Evolutionary conservation across 2,888 invertebrate genomes (phyloP), one percentile per base, ranked within the genome.

Genomic region (Ormyrus thymus): DNA sequence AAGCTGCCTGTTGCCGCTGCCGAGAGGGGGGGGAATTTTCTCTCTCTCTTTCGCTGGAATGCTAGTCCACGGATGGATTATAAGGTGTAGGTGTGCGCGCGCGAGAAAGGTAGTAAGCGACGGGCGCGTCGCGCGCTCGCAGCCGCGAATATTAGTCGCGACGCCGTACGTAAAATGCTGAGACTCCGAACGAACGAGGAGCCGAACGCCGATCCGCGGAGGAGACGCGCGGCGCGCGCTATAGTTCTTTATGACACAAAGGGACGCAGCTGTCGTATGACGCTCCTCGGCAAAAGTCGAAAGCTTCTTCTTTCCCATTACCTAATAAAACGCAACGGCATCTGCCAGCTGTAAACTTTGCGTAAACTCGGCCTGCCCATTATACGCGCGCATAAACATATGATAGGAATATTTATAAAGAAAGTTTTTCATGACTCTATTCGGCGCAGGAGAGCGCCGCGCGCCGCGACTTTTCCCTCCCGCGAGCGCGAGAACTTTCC

Each of bases 171-270:
- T 4, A 4, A 29, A 29, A 29, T 29, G 2, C 29, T 29, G 29
- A 29, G 4, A 29, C 29, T 29, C 29, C 29, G 0, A 66, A n/a
- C 15, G 64, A 51, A 66, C 56, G 55, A 7, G 13, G 53, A 62
- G 45, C 50, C 13, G 82, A 81, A 78, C 81, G 80, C 82, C 83
- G 83, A 83, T 82, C 73, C 78, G 82, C 81, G 48, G 50, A 29
- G 70, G 15, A 10, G 29, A 50, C 50, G 13, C 7, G 51, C 70
- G 59, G 59, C 59, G 50, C 3, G 29, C 29, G 29, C 4, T 29
- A 29, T 29, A 4, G 4, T 29, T 29, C 29, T 29, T 29, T 29
- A 4, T 3, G n/a, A n/a, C n/a, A 4, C 29, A 4, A 29, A 29
- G 29, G 29, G 29, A 2, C 29, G 29, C 29, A 29, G 29, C 29